These are phyloP conservation scores for Trogon surrucura DNA, from an alignment of 2,113 vertebrate species.

Conservation along the genomic window DNA sequence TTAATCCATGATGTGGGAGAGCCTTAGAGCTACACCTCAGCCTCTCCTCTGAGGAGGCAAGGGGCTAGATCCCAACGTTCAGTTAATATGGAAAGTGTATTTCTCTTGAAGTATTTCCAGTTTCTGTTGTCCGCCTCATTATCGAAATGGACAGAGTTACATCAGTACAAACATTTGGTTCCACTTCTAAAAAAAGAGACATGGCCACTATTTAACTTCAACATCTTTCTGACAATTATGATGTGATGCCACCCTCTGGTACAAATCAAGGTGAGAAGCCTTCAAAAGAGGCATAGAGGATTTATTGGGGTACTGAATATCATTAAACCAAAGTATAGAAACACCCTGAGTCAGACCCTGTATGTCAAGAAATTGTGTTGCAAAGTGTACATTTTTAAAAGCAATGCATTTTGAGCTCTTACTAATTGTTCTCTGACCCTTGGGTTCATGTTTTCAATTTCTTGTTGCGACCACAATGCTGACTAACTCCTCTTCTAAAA, in stretches of 20 bases:
- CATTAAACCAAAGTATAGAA: background rate
- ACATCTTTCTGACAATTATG: background rate
- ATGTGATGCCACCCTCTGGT: background rate
- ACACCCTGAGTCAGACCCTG: background rate
- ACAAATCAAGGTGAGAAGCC: background rate
- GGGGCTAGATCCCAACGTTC: background rate
- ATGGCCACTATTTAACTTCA: background rate
- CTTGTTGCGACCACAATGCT: conserved; percentile 34
- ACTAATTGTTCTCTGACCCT: conserved; percentile 17
- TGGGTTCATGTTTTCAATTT: conserved; percentile 52
- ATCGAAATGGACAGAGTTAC: background rate
- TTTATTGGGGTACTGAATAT: background rate
- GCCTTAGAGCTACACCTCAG: background rate
- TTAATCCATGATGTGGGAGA: background rate
- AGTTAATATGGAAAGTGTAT: background rate
- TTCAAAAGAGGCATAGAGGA: background rate
- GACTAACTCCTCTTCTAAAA: conserved; percentile 48
- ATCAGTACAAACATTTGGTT: background rate
- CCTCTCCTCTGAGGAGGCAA: background rate
- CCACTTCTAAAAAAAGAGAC: background rate
- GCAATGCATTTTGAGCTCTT: background rate
- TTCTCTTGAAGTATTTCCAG: background rate
- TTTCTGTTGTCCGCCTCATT: background rate
- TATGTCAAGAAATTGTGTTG: background rate
- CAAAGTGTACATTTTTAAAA: background rate